These are phyloP conservation scores for Diadromus collaris DNA, from an alignment of 2,888 invertebrate genomes.

Conservation along the genomic window DNA sequence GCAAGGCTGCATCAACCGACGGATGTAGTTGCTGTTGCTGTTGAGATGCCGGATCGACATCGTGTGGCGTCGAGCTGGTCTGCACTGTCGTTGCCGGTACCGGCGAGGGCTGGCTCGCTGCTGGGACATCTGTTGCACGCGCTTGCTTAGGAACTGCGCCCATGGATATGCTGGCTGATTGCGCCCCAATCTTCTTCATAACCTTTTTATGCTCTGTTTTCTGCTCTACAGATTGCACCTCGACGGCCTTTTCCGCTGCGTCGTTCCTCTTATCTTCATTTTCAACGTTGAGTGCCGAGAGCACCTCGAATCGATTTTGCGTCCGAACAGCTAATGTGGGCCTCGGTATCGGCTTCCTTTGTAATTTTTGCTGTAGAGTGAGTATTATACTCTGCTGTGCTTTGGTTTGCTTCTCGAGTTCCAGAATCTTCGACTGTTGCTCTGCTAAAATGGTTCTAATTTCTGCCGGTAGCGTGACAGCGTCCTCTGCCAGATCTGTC, in stretches of 20 bases:
- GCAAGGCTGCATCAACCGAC: neutral
- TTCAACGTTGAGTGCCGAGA: neutral
- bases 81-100: too few species aligned
- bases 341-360: neutral
- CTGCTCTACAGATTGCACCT: too few species aligned
- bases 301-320: neutral
- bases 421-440: neutral
- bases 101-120: too few species aligned
- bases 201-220: too few species aligned
- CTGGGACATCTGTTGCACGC: too few species aligned
- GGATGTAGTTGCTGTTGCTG: too few species aligned
- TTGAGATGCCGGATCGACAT: too few species aligned
- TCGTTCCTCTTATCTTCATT: neutral
- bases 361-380: neutral
- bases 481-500: neutral
- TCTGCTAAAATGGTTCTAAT: neutral
- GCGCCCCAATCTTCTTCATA: too few species aligned
- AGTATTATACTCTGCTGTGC: neutral
- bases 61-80: too few species aligned
- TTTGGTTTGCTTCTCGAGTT: neutral
- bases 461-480: neutral
- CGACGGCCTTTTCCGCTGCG: neutral
- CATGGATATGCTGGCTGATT: too few species aligned
- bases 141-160: too few species aligned
- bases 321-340: neutral